Percentiles rank a stretch among this genome's conserved stretches.
Evolutionary conservation across 2,888 invertebrate species (phyloP).

Genomic region (Microctonus aethiopoides): DNA sequence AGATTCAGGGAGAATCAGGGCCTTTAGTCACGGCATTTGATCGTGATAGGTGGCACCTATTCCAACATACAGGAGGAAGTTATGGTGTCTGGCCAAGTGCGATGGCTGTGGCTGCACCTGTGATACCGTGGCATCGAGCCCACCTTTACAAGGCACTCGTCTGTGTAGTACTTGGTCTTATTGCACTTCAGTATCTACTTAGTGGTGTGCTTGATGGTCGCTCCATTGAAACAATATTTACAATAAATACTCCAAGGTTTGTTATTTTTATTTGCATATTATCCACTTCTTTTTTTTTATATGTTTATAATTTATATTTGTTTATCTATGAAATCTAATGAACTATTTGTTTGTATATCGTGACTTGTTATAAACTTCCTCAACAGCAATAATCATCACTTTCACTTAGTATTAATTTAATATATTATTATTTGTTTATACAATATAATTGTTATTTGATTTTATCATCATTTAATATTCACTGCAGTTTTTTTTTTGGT

Average conservation of each 20-base stretch:
- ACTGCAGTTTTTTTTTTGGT: not conserved
- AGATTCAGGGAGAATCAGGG: slow-evolving; percentile 1
- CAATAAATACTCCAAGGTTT: slow-evolving; percentile 62
- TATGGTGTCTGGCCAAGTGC: slow-evolving; percentile 64
- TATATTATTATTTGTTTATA: no score
- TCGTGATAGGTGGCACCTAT: slow-evolving; percentile 47
- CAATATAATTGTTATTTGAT: not conserved
- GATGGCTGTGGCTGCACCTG: slow-evolving; percentile 66
- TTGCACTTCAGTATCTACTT: slow-evolving; percentile 78
- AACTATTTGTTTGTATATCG: no score
- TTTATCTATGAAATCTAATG: no score
- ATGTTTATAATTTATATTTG: no score
- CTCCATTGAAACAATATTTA: slow-evolving; percentile 64
- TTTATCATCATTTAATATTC: not conserved
- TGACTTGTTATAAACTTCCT: no score
- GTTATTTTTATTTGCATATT: slow-evolving; percentile 26
- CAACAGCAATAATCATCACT: not conserved
- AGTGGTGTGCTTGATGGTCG: slow-evolving; percentile 73
- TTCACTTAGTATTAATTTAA: not conserved
- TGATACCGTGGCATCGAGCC: slow-evolving; percentile 69
- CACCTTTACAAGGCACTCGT: slow-evolving; percentile 72
- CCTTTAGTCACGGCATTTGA: slow-evolving; percentile 10
- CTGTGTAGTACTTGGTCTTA: slow-evolving; percentile 73
- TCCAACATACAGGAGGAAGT: slow-evolving; percentile 59
- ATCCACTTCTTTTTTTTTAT: no score